Evolutionary conservation across 92 coral and sea anemone species (phyloP), one percentile per base, ranked within the genome.

Genomic region (Nematostella vectensis): DNA sequence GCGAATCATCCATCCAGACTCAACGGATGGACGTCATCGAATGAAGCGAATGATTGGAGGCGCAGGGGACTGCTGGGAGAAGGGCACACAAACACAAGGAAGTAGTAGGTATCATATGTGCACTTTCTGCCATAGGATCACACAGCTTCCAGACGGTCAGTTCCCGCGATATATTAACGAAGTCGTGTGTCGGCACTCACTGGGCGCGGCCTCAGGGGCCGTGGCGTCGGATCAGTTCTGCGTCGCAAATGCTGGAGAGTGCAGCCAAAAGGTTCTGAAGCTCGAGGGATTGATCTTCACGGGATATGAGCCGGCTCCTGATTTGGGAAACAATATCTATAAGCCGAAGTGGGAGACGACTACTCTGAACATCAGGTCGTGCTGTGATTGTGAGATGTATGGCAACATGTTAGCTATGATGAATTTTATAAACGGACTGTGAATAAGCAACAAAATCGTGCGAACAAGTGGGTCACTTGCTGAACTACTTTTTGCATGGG

Each of bases 101-200:
- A 9, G 29, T 2, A 10, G 4, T 16, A 47, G 44, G 25, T 45
- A 17, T 25, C 65, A 71, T 15, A 37, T 81, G 58, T 81, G 88
- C 44, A 44, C 75, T 11, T 76, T 68, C 19, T 81, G 88, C 48
- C 71, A 63, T 1, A 54, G 60, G 12, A 38, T 60, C 2, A 76
- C 79, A 21, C 56, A 37, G 4, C 80, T 75, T 3, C 20, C 37
- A 11, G 47, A 13, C 13, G 43, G 57, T 37, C 47, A 36, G 27
- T 33, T 63, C 2, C 88, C 88, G 2, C 29, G 45, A 39, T 59
- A 10, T 52, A 76, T 81, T 58, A 81, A 81, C 22, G 88, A 81
- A 62, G 79, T 63, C 10, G 65, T 57, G 22, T 81, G 83, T 18
- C 68, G 61, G 10, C 61, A 54, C 22, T 4, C 16, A 1, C 9